Conservation (phyloP, 2,113 vertebrate species). For the Glaucidium brasilianum region DNA sequence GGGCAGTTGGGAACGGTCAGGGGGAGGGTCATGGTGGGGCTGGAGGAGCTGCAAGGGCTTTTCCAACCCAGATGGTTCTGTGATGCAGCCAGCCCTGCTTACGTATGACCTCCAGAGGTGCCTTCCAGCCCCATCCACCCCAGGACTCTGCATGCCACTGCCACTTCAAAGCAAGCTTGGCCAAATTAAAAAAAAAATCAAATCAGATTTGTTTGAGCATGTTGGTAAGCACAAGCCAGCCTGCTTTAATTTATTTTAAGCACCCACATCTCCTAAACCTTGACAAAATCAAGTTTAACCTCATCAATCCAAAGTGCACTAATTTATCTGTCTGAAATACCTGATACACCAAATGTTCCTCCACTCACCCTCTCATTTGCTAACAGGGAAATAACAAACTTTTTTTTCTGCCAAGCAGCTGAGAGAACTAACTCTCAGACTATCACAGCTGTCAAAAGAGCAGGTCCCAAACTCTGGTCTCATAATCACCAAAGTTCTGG, state of each 20-base stretch:
- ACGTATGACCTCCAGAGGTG: accelerated
- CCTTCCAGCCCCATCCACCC: background rate
- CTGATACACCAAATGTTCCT: accelerated
- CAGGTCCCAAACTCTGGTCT: background rate
- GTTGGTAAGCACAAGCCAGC: background rate
- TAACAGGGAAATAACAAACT: background rate
- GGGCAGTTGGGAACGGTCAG: no score
- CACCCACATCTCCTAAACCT: background rate
- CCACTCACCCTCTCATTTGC: accelerated
- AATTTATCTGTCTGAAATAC: background rate
- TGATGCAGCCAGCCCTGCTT: background rate
- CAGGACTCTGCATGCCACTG: accelerated
- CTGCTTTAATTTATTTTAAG: background rate
- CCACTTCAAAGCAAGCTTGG: background rate
- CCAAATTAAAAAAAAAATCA: background rate
- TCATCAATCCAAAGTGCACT: background rate
- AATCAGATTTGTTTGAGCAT: background rate
- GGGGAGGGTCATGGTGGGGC: no score
- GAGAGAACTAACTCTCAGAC: background rate
- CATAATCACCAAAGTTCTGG: background rate
- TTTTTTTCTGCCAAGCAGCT: background rate
- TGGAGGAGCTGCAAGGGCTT: no score
- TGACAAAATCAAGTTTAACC: background rate
- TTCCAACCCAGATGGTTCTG: no score
- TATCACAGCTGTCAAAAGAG: background rate